Base-by-base conservation (phyloP, 2,888 invertebrate species). In the Tipula lateralis region DNA sequence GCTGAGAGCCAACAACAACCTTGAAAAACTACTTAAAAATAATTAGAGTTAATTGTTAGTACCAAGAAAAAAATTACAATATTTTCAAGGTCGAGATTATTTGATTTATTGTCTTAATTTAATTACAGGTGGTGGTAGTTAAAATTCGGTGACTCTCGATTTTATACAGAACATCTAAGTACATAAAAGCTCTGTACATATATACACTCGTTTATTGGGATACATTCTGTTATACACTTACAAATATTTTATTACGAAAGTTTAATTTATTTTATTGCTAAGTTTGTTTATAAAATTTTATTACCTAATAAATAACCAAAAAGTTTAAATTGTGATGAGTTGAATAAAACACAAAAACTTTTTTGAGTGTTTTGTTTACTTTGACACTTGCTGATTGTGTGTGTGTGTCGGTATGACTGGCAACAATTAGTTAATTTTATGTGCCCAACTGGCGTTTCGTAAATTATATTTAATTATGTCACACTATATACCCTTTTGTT, bases 311-410 rank as follows among this genome's bases (percentile, higher is more conserved):
- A 66, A 66, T 66, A 66, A 66, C 24, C 19, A 24, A 66, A 66
- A 66, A 66, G 66, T 66, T 66, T 66, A 66, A 66, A 66, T 66
- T 66, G 66, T 66, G 66, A 66, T 66, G 66, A 66, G 66, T 66
- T 24, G 66, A 66, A 24, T 24, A 66, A 19, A 66, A 66, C 7
- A 24, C 19, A 24, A 66, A 9, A 50, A 50, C 44, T 50, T 50
- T 50, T 6, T 44, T n/a, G n/a, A n/a, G n/a, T n/a, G n/a, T 44
- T 44, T 44, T 50, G 0, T 50, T 50, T 2, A 3, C 16, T 6
- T 50, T 16, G 44, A 50, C 44, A 50, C 44, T 50, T 50, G 34
- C 4, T 34, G 34, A 34, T 34, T 34, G 16, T 50, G 39, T 50
- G 44, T 50, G 16, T 50, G 44, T 34, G 16, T 50, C 13, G n/a